Evolutionary conservation across 2,888 invertebrate genomes (phyloP).

Genomic region (Prosapia bicincta): DNA sequence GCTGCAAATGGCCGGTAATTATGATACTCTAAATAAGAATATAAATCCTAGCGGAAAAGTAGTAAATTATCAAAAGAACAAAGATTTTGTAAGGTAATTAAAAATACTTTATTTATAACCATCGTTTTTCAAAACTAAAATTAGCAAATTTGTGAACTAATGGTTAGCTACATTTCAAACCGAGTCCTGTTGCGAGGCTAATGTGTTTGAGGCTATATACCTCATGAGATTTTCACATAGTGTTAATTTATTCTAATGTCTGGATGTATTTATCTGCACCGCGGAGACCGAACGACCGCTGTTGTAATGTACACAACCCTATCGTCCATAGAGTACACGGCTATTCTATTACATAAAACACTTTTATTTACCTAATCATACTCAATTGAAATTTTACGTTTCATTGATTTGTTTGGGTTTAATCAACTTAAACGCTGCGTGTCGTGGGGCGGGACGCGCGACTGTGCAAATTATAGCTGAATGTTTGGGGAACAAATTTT

Average conservation of each 20-base stretch:
- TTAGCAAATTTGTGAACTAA: too few relatives aligned
- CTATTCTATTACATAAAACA: background rate
- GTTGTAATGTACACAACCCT: background rate
- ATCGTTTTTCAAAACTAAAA: too few relatives aligned
- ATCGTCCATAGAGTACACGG: background rate
- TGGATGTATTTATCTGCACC: background rate
- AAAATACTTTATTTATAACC: too few relatives aligned
- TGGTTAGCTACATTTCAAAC: background rate
- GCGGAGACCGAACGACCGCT: background rate
- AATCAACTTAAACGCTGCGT: background rate
- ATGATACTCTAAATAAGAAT: too few relatives aligned
- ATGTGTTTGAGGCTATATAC: background rate
- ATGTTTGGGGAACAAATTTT: too few relatives aligned
- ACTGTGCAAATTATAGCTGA: too few relatives aligned
- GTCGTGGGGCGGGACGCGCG: background rate
- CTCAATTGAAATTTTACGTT: background rate
- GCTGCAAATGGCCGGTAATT: too few relatives aligned
- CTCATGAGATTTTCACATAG: background rate
- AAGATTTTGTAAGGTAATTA: too few relatives aligned
- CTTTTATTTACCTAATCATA: background rate
- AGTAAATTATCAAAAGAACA: too few relatives aligned
- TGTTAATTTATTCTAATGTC: background rate
- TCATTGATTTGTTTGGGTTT: background rate
- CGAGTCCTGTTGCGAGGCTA: background rate
- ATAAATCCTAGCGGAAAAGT: too few relatives aligned